These are phyloP conservation scores for Beris morrisii DNA, from an alignment of 2,888 invertebrate genomes.

Conservation along the genomic window DNA sequence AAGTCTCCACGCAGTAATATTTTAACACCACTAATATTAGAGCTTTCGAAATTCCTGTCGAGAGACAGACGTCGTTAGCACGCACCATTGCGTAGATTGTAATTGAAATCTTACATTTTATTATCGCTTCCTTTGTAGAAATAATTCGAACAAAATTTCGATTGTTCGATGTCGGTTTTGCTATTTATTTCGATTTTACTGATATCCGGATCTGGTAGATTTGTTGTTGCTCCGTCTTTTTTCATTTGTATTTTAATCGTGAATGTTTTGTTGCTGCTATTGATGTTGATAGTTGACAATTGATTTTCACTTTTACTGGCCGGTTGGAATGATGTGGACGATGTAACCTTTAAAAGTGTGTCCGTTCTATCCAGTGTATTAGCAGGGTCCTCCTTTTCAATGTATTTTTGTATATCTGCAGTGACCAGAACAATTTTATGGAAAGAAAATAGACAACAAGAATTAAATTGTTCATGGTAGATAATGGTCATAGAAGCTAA, in stretches of 20 bases:
- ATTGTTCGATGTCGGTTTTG: not conserved
- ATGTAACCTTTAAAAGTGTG: not conserved
- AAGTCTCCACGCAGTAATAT: constrained; percentile 38
- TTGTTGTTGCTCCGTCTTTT: too few species aligned
- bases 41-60: constrained; percentile 21
- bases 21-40: constrained; percentile 31
- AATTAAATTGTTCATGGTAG: too few species aligned
- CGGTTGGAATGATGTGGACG: not conserved
- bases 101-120: constrained; percentile 13
- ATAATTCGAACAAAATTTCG: constrained; percentile 7
- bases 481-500: too few species aligned
- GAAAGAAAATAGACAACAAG: too few species aligned
- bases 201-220: too few species aligned
- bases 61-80: not conserved
- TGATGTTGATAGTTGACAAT: not conserved
- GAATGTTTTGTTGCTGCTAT: too few species aligned
- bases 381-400: not conserved
- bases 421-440: too few species aligned
- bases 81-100: too few species aligned
- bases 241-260: too few species aligned
- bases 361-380: not conserved
- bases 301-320: constrained; percentile 2
- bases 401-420: constrained; percentile 5
- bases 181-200: not conserved
- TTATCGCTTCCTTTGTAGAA: constrained; percentile 21